A percentile compares a stretch with the other conserved stretches of the same genome.
Conservation (phyloP, 2,113 vertebrate species). For the Maccullochella peelii region DNA sequence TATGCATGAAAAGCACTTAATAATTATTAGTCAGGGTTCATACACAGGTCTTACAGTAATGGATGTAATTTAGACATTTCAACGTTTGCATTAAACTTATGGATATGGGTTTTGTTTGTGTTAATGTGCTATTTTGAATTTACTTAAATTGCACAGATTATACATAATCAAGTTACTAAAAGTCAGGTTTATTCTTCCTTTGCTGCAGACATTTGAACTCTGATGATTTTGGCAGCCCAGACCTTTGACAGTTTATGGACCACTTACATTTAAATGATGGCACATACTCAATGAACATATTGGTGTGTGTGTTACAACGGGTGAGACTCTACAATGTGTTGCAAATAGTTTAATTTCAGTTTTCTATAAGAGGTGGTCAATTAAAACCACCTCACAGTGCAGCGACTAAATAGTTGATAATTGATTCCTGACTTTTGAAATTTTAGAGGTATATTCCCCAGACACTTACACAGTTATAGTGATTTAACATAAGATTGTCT, state of each 20-base stretch:
- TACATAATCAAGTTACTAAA: neutral
- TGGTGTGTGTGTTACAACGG: neutral
- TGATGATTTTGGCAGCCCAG: neutral
- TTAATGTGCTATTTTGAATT: neutral
- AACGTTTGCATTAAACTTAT: neutral
- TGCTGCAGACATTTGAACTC: neutral
- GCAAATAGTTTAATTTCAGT: neutral
- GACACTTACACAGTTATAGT: neutral
- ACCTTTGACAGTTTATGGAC: neutral
- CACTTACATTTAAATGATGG: neutral
- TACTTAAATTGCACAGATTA: neutral
- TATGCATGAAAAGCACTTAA: neutral
- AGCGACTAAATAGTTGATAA: neutral
- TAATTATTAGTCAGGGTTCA: conserved; percentile 2
- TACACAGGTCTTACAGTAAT: neutral
- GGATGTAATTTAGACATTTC: neutral
- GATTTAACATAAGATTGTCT: neutral
- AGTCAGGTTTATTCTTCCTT: neutral
- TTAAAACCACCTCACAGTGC: neutral
- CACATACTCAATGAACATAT: neutral
- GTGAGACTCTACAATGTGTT: neutral
- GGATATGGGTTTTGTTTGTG: neutral
- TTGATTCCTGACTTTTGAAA: neutral
- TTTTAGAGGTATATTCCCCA: neutral
- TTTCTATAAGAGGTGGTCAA: neutral